A percentile compares a stretch with the other conserved stretches of the same genome.
These are phyloP conservation scores for Agrotis exclamationis DNA, from an alignment of 2,888 invertebrate genomes.

Conservation along the genomic window DNA sequence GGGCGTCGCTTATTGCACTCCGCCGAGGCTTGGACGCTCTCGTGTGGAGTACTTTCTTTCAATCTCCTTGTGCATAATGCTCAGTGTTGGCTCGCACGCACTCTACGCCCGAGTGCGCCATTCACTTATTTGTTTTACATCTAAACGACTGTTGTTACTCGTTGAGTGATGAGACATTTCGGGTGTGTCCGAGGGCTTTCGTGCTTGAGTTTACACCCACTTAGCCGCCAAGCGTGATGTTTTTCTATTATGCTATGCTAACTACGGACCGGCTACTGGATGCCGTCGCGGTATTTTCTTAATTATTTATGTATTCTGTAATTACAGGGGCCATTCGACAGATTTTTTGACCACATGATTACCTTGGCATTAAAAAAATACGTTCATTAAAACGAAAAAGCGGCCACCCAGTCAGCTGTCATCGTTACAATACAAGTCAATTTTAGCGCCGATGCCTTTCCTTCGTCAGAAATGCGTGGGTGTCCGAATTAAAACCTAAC, in stretches of 20 bases:
- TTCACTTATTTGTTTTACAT: slow-evolving; percentile 88
- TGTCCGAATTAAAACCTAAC: slow-evolving; percentile 48
- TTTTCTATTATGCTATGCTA: slow-evolving; percentile 70
- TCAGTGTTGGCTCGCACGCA: slow-evolving; percentile 85
- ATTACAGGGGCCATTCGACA: slow-evolving; percentile 19
- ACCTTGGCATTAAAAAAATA: slow-evolving; percentile 35
- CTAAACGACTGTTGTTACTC: slow-evolving; percentile 83
- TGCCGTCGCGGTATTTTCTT: slow-evolving; percentile 37
- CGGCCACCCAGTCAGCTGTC: slow-evolving; percentile 87
- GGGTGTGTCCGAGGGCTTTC: slow-evolving; percentile 81
- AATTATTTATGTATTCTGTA: slow-evolving; percentile 23
- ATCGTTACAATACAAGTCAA: slow-evolving; percentile 84
- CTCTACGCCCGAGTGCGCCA: slow-evolving; percentile 81
- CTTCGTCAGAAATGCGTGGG: slow-evolving; percentile 40
- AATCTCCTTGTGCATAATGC: slow-evolving; percentile 89
- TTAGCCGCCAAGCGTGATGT: slow-evolving; percentile 77
- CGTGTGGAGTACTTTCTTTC: slow-evolving; percentile 88
- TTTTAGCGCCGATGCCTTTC: slow-evolving; percentile 85
- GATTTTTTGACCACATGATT: slow-evolving; percentile 3
- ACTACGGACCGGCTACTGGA: slow-evolving; percentile 63
- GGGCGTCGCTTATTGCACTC: slow-evolving; percentile 89
- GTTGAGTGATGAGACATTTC: slow-evolving; percentile 81
- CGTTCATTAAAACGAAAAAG: slow-evolving; percentile 74
- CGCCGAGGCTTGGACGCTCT: slow-evolving; percentile 86
- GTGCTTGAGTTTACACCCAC: slow-evolving; percentile 83